Evolutionary conservation across 2,888 invertebrate genomes (phyloP), one percentile per base, ranked within the genome.

Genomic region (Drosophila seclusa): DNA sequence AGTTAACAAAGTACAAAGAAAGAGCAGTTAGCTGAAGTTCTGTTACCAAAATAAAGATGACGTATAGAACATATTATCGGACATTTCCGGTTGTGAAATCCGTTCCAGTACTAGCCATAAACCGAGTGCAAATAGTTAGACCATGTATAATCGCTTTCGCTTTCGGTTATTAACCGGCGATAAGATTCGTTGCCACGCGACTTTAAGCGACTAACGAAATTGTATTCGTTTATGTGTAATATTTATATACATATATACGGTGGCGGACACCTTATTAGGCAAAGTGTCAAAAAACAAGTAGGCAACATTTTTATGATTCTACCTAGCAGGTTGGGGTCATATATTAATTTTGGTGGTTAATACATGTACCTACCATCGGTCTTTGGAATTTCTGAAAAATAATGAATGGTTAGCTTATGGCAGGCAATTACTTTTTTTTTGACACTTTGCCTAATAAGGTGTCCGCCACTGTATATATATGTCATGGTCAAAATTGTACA

Each of bases 1-100:
- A 91, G 7, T 50, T 7, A 10, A 60, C 58, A 72, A 29, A 32
- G 32, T 11, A 8, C n/a, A 32, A 48, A 68, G 92, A 76, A 82
- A 92, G 93, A 24, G 18, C 2, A 21, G 21, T 57, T 40, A 49
- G 10, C 11, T 32, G 4, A 11, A 50, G 31, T 10, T 58, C 18
- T 16, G 2, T 4, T 8, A 11, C 16, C n/a, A 13, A 34, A 21
- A 54, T 11, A 55, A 50, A 18, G 11, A 55, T 11, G n/a, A 31
- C 31, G 31, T 6, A 21, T 29, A 48, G 8, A 32, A 63, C 40
- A 73, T 7, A 48, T 27, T 31, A 45, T 54, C 10, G 11, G 21
- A 48, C 34, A 49, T 18, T 27, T 18, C 16, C 29, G 27, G 32
- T 7, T 27, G 18, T n/a, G 36, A n/a, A 27, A 18, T 34, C 29